Percentiles rank a stretch among this genome's conserved stretches.
Evolutionary conservation across 1,140 invertebrate genomes (phyloP).

Genomic region (Schlechtendalia chinensis): DNA sequence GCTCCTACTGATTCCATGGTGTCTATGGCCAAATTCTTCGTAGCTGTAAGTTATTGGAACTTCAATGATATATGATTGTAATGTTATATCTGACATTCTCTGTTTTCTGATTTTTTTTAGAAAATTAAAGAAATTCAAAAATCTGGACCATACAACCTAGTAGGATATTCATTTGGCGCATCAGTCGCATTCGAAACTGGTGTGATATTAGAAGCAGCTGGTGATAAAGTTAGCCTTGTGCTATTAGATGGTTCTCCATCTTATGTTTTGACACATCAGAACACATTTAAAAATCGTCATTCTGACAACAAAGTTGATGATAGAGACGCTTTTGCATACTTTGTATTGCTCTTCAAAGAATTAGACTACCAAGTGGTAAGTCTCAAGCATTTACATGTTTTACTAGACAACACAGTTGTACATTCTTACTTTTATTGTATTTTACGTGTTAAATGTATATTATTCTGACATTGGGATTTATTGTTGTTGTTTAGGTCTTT

Average conservation of each 20-base stretch:
- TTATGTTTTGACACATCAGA: conserved; percentile 80
- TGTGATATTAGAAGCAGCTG: conserved; percentile 70
- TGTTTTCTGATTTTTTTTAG: conserved; percentile 55
- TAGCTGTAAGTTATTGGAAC: conserved; percentile 59
- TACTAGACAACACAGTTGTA: neutral
- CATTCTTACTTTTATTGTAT: too few species aligned
- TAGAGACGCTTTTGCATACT: conserved; percentile 70
- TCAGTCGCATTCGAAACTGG: conserved; percentile 92
- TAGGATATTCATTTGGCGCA: conserved; percentile 93
- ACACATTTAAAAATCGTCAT: conserved; percentile 63
- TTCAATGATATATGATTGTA: fast-evolving
- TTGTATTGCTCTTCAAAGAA: conserved; percentile 76
- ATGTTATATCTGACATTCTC: neutral
- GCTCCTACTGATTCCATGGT: conserved; percentile 73
- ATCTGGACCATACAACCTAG: conserved; percentile 78
- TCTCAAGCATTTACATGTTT: neutral
- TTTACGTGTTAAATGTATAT: neutral
- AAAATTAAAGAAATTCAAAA: conserved; percentile 76
- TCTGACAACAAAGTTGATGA: conserved; percentile 56
- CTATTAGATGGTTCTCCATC: conserved; percentile 88
- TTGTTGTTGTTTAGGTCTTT: conserved; percentile 19
- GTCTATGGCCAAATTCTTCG: conserved; percentile 75
- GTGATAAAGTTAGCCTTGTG: conserved; percentile 67
- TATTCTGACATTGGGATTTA: neutral
- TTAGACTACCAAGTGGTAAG: conserved; percentile 71